phyloP scores from a whole-genome alignment of 2,888 invertebrate genomes.

The Ditula angustiorana region DNA sequence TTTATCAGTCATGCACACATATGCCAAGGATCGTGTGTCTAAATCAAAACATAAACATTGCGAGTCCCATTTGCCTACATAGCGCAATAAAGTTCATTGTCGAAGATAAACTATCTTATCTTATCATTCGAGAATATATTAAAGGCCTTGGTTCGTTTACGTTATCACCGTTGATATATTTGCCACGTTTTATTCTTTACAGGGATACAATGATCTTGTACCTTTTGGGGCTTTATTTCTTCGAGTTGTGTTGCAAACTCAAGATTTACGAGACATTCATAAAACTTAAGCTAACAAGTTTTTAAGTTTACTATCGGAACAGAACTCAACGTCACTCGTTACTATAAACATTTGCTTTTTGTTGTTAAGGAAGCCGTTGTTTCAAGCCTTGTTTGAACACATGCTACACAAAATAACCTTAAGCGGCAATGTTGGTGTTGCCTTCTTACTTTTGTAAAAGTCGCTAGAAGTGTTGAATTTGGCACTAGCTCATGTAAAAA shows the following conservation, averaged over 20 bases:
- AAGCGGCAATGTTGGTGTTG: too few relatives aligned
- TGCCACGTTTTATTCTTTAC: constrained; percentile 16
- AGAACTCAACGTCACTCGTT: too few relatives aligned
- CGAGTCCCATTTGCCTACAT: constrained; percentile 28
- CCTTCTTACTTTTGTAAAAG: too few relatives aligned
- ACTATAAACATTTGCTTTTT: not conserved
- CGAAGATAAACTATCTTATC: constrained; percentile 36
- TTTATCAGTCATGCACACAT: not conserved
- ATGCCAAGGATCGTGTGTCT: not conserved
- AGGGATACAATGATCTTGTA: not conserved
- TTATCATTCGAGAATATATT: constrained; percentile 36
- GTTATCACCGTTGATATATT: constrained; percentile 34
- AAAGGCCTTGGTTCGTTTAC: constrained; percentile 26
- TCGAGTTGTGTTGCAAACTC: not conserved
- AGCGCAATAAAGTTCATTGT: constrained; percentile 39
- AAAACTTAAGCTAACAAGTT: not conserved
- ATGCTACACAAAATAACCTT: too few relatives aligned
- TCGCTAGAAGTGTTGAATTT: too few relatives aligned
- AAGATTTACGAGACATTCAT: not conserved
- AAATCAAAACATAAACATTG: constrained; percentile 34
- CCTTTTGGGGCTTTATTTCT: not conserved
- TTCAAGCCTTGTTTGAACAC: not conserved
- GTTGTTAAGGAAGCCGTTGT: not conserved
- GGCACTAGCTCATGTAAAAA: too few relatives aligned
- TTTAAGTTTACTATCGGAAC: not conserved